Evolutionary conservation across 2,888 invertebrate species (phyloP), one percentile per base, ranked within the genome.

Genomic region (Aplocera efformata): DNA sequence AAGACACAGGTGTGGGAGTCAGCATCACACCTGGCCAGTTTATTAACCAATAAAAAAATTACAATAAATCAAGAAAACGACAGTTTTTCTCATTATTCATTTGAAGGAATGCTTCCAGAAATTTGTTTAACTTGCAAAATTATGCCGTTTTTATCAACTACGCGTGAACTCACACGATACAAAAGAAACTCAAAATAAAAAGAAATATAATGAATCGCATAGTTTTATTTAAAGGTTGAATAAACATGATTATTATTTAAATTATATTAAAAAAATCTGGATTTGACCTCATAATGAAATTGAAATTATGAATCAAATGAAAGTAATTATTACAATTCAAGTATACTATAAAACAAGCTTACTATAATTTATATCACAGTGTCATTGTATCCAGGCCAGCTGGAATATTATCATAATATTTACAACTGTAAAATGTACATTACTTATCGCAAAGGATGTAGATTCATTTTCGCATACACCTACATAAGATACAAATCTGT

Each of bases 281-380:
- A n/a, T 30, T 20, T 21, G 11, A 23, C 10, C 6, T 6, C 26
- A 31, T 7, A 27, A 22, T 31, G 30, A 28, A 37, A 27, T 27
- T n/a, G 11, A 13, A 26, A 37, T 7, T 32, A 6, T 21, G 7
- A 33, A 25, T 30, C 31, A 42, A 10, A 43, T 27, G n/a, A 48
- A 21, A 42, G 26, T 17, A 3, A 27, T 27, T 11, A 10, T 10
- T 27, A 27, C 4, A 9, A 31, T 13, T 9, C 23, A 24, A 31
- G 26, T 24, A 35, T 31, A 31, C 21, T 24, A 35, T 31, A 35
- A 11, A 10, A 24, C 24, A 33, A 37, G 10, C 13, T 11, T 26
- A 23, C 3, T 56, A 58, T 57, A 56, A 58, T 56, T 63, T 63
- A 70, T 75, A 76, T 76, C 73, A 75, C 74, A 76, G 72, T 54